Evolutionary conservation across 2,888 invertebrate species (phyloP), one percentile per base, ranked within the genome.

Genomic region (Nymphalis urticae): DNA sequence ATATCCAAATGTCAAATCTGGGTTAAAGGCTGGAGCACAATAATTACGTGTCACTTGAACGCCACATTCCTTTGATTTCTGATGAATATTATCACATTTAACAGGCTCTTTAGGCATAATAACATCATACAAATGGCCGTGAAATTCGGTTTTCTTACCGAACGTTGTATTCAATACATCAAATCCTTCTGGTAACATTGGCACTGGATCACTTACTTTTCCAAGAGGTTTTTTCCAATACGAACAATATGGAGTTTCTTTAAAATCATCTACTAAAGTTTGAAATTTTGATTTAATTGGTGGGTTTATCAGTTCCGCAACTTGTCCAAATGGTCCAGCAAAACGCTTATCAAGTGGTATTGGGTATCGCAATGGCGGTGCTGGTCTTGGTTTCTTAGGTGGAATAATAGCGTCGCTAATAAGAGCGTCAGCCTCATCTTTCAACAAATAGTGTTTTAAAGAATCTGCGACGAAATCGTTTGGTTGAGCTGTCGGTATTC

Each of bases 1-100:
- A 70, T 85, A 76, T 0, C 94, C 94, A 75, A 82, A 94, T 2
- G 90, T 87, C 60, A 88, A 76, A 58, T 92, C 80, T 6, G 87
- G 80, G 60, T 88, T 79, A 75, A 80, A 94, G 19, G 93, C 78
- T 10, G 93, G 93, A 50, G 73, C 56, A 72, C 90, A 90, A 73
- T 88, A 92, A 48, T 84, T 83, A 10, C 87, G 83, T 5, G 80
- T 70, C 21, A 72, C 62, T 77, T 89, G 90, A 8, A 79, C 79
- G 2, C 86, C 86, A 13, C 83, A 73, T 48, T 75, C 64, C 70
- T 86, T 85, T 1, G 76, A 75, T 17, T 36, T 27, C 2, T 27
- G 66, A 1, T 84, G 86, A 6, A 86, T 87, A 66, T 84, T 85
- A 71, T 88, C 88, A 19, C 16, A 32, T 9, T 9, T 17, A 17